Evolutionary conservation across 2,888 invertebrate species (phyloP).

Genomic region (Tanypteryx hageni): DNA sequence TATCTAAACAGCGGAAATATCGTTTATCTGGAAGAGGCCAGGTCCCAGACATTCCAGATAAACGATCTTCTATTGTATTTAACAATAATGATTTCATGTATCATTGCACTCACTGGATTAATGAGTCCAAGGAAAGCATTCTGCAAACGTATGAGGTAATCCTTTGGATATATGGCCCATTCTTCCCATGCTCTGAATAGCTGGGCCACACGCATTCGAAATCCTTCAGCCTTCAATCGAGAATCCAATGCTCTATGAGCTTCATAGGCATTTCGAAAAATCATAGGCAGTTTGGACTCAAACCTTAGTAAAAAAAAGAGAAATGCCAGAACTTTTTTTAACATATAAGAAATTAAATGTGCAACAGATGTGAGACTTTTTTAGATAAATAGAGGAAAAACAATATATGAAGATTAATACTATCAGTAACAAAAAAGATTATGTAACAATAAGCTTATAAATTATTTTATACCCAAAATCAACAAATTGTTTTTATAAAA

Average conservation of each 20-base stretch:
- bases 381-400: too few relatives aligned
- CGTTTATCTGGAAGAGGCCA: too few relatives aligned
- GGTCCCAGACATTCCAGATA: too few relatives aligned
- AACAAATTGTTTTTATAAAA: too few relatives aligned
- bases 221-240: conserved; percentile 95
- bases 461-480: too few relatives aligned
- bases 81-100: neutral
- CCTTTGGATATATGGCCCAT: conserved; percentile 96
- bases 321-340: conserved; percentile 65
- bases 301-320: conserved; percentile 79
- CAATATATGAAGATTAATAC: too few relatives aligned
- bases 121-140: conserved; percentile 92
- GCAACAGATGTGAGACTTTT: too few relatives aligned
- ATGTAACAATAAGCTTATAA: too few relatives aligned
- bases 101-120: conserved; percentile 66
- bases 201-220: conserved; percentile 91
- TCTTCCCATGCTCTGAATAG: conserved; percentile 98
- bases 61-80: neutral
- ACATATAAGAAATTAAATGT: too few relatives aligned
- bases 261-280: conserved; percentile 86
- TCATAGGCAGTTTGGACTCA: conserved; percentile 86
- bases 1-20: too few relatives aligned
- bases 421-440: too few relatives aligned
- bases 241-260: conserved; percentile 87
- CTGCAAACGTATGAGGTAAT: conserved; percentile 91